Evolutionary conservation across 2,888 invertebrate genomes (phyloP), one percentile per base, ranked within the genome.

Genomic region (Latheticus oryzae): DNA sequence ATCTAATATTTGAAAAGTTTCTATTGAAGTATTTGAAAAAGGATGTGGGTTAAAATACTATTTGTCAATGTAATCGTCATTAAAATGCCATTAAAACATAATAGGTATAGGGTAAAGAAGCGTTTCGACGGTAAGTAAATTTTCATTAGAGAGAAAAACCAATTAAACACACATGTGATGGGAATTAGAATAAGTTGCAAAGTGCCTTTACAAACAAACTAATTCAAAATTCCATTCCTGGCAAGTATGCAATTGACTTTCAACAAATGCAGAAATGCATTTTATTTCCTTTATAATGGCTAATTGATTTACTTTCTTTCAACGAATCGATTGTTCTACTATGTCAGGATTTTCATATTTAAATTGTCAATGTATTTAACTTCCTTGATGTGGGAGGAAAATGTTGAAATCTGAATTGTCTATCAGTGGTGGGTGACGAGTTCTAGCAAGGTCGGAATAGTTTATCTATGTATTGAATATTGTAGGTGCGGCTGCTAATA

Each of bases 251-350:
- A 33, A 52, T 55, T 52, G 33, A 54, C 48, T 23, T 23, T 19
- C 32, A 45, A 51, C 50, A 57, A 62, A 54, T 60, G 50, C 57
- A 62, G 59, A 59, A 61, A 61, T 43, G 33, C 51, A 45, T 43
- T 48, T 55, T 61, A 60, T 62, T 60, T 56, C 60, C 60, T 60
- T 50, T 54, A 58, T 53, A 47, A 63, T 58, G 57, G 54, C 55
- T 62, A 62, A 64, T 62, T 64, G 58, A 62, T 64, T 61, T 61
- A 60, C 60, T 53, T 42, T 48, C 58, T 55, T 24, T 48, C n/a
- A n/a, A n/a, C n/a, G n/a, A n/a, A n/a, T n/a, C n/a, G n/a, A n/a
- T n/a, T n/a, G n/a, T n/a, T n/a, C n/a, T n/a, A n/a, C n/a, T n/a
- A n/a, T n/a, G n/a, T n/a, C n/a, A n/a, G n/a, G n/a, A n/a, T n/a